A percentile compares a stretch with the other conserved stretches of the same genome.
Evolutionary conservation across 53 echinoderm and acorn worm species (phyloP).

Genomic region (Paelopatides confundens): DNA sequence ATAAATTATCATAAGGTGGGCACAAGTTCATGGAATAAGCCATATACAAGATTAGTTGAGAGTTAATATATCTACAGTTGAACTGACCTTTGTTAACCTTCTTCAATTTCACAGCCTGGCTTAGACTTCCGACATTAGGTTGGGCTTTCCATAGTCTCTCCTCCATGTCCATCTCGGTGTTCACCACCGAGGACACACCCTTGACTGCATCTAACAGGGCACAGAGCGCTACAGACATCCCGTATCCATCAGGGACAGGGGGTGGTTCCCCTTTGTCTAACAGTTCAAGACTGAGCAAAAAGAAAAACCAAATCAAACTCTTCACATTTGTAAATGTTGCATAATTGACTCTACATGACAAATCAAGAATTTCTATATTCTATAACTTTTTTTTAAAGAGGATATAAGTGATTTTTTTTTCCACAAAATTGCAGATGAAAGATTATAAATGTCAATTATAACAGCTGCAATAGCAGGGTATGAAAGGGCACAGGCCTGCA

Average conservation of each 20-base stretch:
- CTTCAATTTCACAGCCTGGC: constrained; percentile 23
- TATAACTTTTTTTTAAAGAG: too few species aligned
- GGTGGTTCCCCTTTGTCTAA: constrained; percentile 90
- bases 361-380: too few species aligned
- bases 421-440: too few species aligned
- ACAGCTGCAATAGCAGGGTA: neutral
- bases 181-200: constrained; percentile 88
- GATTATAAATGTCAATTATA: neutral
- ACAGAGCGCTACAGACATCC: constrained; percentile 84
- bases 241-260: constrained; percentile 89
- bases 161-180: constrained; percentile 87
- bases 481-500: neutral
- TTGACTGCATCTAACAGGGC: constrained; percentile 91
- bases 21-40: too few species aligned
- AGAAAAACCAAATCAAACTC: neutral
- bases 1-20: too few species aligned
- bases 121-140: neutral
- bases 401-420: too few species aligned
- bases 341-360: too few species aligned
- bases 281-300: constrained; percentile 82
- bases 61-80: neutral
- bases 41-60: too few species aligned
- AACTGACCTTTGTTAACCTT: constrained; percentile 35
- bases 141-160: constrained; percentile 55
- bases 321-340: too few species aligned